Conservation (phyloP, 2,888 invertebrate species). For the Scotopteryx bipunctaria region DNA sequence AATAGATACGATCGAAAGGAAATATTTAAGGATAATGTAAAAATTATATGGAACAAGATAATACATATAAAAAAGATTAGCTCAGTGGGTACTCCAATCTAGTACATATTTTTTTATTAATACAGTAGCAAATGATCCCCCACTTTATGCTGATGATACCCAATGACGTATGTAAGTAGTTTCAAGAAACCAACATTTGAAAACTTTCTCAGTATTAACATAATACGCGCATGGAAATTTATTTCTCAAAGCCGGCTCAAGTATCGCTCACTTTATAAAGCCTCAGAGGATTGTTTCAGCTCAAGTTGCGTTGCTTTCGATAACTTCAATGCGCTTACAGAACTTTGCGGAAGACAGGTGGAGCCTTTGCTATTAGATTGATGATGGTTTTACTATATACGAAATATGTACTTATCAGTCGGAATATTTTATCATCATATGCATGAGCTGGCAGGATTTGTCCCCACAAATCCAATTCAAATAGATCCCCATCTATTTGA, state of each 20-base stretch:
- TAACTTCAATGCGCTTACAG: constrained; percentile 26
- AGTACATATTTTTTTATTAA: no score
- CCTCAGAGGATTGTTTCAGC: constrained; percentile 64
- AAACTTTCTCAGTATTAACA: constrained; percentile 20
- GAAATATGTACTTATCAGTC: background rate
- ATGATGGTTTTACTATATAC: background rate
- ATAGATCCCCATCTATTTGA: no score
- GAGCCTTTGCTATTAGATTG: background rate
- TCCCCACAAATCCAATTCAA: no score
- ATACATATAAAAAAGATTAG: no score
- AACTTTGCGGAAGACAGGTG: constrained; percentile 30
- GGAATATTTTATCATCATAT: background rate
- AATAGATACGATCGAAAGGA: no score
- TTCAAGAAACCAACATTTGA: constrained; percentile 3
- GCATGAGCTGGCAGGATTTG: background rate
- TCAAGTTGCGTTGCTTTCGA: constrained; percentile 36
- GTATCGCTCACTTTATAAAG: constrained; percentile 39
- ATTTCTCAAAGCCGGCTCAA: constrained; percentile 39
- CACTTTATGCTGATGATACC: no score
- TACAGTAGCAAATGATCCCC: no score
- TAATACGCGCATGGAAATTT: constrained; percentile 37
- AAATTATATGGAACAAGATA: no score
- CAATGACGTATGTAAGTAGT: background rate
- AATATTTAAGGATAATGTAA: no score
- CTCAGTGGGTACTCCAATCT: no score